phyloP scores from a whole-genome alignment of 2,113 vertebrate species.

The Cyprinodon brontotheroides region DNA sequence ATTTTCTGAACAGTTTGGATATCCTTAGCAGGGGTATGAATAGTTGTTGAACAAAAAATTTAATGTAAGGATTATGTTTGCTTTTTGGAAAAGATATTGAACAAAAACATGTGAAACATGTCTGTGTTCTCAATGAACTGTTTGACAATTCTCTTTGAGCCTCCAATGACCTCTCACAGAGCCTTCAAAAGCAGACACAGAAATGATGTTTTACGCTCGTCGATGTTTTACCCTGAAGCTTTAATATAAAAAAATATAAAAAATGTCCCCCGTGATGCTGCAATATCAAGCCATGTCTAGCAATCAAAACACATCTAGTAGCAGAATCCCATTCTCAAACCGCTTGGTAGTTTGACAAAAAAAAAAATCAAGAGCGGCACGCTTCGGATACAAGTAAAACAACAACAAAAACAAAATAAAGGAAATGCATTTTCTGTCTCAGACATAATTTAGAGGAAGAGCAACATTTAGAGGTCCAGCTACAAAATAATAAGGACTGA shows the following conservation, averaged over 20 bases:
- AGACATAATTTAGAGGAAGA: slow-evolving; percentile 51
- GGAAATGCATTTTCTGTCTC: slow-evolving; percentile 49
- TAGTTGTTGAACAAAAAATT: background rate
- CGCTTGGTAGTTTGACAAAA: slow-evolving; percentile 11
- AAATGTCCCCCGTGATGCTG: slow-evolving; percentile 31
- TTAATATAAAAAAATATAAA: slow-evolving; percentile 54
- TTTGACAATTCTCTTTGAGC: slow-evolving; percentile 56
- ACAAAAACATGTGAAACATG: slow-evolving; percentile 31
- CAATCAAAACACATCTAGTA: slow-evolving; percentile 55
- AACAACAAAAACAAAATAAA: background rate
- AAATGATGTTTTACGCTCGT: slow-evolving; percentile 48
- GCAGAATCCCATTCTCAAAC: slow-evolving; percentile 40
- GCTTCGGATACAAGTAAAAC: background rate
- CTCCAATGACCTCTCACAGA: slow-evolving; percentile 35
- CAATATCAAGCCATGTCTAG: slow-evolving; percentile 44
- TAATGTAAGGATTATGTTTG: background rate
- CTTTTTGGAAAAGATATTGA: slow-evolving; percentile 7
- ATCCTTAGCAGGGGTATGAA: background rate
- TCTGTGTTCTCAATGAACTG: slow-evolving; percentile 22
- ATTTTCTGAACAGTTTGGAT: too few species aligned
- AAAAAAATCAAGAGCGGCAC: slow-evolving; percentile 31
- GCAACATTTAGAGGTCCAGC: slow-evolving; percentile 39
- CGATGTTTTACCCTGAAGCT: slow-evolving; percentile 29
- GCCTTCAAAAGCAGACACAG: slow-evolving; percentile 42
- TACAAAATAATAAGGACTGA: slow-evolving; percentile 43